Conservation (phyloP, 2,113 vertebrate genomes). For the Perccottus glenii region DNA sequence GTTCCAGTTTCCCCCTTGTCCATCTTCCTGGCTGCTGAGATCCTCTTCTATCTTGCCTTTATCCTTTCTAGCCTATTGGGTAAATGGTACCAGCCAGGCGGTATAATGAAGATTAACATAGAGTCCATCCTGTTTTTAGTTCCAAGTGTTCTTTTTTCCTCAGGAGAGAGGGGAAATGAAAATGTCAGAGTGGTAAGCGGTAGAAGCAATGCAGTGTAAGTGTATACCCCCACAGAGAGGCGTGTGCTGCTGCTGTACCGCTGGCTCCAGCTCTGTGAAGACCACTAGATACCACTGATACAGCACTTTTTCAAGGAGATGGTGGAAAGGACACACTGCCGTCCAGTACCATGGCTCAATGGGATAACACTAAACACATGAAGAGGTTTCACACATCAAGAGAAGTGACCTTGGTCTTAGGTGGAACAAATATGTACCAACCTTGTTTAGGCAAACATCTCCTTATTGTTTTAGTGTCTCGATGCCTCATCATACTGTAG, state of each 20-base stretch:
- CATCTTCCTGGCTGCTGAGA: constrained; percentile 23
- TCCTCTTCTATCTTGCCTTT: constrained; percentile 15
- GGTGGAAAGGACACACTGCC: constrained; percentile 66
- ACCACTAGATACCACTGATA: constrained; percentile 59
- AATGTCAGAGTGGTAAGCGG: constrained; percentile 60
- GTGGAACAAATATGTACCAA: not conserved
- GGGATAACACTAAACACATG: constrained; percentile 29
- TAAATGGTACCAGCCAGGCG: constrained; percentile 43
- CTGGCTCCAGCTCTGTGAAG: constrained; percentile 36
- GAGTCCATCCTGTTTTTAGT: constrained; percentile 33
- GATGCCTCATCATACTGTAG: too few species aligned
- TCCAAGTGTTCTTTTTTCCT: constrained; percentile 16
- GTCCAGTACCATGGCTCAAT: constrained; percentile 28
- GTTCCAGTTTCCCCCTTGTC: constrained; percentile 38
- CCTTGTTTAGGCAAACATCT: not conserved
- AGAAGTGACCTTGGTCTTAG: not conserved
- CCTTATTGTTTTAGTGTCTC: too few species aligned
- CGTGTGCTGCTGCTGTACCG: constrained; percentile 29
- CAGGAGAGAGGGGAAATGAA: constrained; percentile 46
- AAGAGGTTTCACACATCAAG: constrained; percentile 10
- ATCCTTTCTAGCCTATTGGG: constrained; percentile 1
- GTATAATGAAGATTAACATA: constrained; percentile 17
- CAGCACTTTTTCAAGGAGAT: constrained; percentile 77
- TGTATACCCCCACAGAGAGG: constrained; percentile 57
- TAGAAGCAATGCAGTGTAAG: constrained; percentile 68